Evolutionary conservation across 2,797 vertebrate genomes (phyloP).

Genomic region (Parotocinclus haroldoi): DNA sequence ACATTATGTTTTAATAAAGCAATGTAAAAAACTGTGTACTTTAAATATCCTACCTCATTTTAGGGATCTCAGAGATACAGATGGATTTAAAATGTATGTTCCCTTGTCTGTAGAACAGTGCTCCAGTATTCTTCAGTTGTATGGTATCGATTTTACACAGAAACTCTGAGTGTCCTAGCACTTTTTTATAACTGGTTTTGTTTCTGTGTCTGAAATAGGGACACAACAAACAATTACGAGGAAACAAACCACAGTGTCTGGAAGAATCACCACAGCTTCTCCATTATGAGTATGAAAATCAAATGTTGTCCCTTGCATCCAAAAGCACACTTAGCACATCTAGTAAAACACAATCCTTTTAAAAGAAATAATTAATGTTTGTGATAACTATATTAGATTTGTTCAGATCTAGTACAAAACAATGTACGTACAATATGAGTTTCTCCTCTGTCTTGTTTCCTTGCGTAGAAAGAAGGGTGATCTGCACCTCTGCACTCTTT

Average conservation of each 20-base stretch:
- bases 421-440: slow-evolving; percentile 64
- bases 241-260: no score
- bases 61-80: slow-evolving; percentile 66
- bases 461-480: slow-evolving; percentile 57
- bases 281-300: no score
- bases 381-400: no score
- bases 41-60: slow-evolving; percentile 48
- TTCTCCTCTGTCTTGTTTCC: slow-evolving; percentile 46
- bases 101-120: slow-evolving; percentile 64
- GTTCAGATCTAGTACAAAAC: no score
- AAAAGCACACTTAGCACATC: no score
- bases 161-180: slow-evolving; percentile 57
- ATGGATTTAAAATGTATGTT: slow-evolving; percentile 66
- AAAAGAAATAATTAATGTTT: no score
- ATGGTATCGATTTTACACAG: slow-evolving; percentile 67
- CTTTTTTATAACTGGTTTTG: slow-evolving; percentile 52
- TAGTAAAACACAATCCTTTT: no score
- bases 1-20: neutral
- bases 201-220: slow-evolving; percentile 53
- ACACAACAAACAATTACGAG: slow-evolving; percentile 13
- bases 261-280: no score
- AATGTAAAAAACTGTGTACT: neutral
- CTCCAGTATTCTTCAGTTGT: slow-evolving; percentile 66
- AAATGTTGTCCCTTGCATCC: no score
- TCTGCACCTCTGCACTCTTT: slow-evolving; percentile 67